Percentiles rank a stretch among this genome's conserved stretches.
Evolutionary conservation across 1,140 invertebrate species (phyloP).

Genomic region (Macrosteles quadrilineatus): DNA sequence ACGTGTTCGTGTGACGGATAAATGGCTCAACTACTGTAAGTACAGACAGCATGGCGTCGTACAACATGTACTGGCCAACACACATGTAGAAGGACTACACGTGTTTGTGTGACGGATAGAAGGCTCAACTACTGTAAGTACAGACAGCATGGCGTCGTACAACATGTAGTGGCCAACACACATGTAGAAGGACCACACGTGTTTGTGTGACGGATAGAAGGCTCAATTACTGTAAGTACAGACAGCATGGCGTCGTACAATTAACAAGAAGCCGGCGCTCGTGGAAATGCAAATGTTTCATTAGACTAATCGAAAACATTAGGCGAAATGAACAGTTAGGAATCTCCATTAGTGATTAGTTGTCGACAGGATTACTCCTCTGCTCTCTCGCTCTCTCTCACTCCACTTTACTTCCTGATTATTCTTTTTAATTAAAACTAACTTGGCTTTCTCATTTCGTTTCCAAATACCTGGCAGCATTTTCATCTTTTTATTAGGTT

Average conservation of each 20-base stretch:
- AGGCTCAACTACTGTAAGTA: no score
- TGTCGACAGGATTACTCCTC: not conserved
- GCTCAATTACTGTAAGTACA: slow-evolving; percentile 10
- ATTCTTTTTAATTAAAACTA: slow-evolving; percentile 27
- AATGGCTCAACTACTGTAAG: no score
- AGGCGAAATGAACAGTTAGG: slow-evolving; percentile 34
- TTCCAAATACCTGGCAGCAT: slow-evolving; percentile 12
- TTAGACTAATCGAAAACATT: slow-evolving; percentile 39
- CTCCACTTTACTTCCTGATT: slow-evolving; percentile 21
- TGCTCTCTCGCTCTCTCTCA: not conserved
- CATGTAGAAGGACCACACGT: no score
- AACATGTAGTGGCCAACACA: no score
- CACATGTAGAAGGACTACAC: no score
- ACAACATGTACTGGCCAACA: no score
- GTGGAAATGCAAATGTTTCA: slow-evolving; percentile 39
- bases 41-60: no score
- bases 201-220: not conserved
- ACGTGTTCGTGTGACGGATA: no score
- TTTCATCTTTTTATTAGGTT: not conserved
- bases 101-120: no score
- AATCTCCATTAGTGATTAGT: slow-evolving; percentile 34
- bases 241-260: slow-evolving; percentile 27
- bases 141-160: no score
- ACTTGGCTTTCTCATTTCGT: slow-evolving; percentile 17
- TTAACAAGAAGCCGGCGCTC: slow-evolving; percentile 27